A percentile compares a stretch with the other conserved stretches of the same genome.
phyloP scores from a whole-genome alignment of 2,113 vertebrate genomes.

The Eulemur rufifrons region DNA sequence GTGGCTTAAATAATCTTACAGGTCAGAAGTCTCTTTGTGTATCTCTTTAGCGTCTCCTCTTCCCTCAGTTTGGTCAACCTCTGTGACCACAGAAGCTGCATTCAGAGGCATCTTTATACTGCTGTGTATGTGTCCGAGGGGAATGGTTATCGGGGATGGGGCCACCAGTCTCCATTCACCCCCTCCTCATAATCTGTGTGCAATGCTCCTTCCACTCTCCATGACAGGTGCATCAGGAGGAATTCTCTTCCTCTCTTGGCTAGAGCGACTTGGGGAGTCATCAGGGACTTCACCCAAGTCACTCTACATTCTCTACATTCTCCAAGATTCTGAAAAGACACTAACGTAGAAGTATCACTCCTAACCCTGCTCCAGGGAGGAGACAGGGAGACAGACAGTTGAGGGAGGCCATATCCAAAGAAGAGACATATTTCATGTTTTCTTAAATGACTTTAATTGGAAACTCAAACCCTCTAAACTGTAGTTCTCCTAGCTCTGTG shows the following conservation, averaged over 20 bases:
- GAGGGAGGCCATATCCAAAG: not conserved
- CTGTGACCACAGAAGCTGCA: not conserved
- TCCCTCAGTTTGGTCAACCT: not conserved
- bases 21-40: not conserved
- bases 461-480: not conserved
- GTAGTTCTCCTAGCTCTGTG: not conserved
- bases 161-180: not conserved
- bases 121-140: not conserved
- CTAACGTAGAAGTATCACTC: not conserved
- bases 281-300: not conserved
- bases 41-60: not conserved
- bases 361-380: not conserved
- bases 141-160: not conserved
- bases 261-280: not conserved
- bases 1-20: not conserved
- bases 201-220: not conserved
- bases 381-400: not conserved
- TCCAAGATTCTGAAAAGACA: not conserved
- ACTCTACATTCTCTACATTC: not conserved
- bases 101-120: not conserved
- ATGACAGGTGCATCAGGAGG: not conserved
- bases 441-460: slow-evolving; percentile 56
- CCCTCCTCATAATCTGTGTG: not conserved
- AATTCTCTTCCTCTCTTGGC: not conserved
- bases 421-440: slow-evolving; percentile 17